A percentile compares a stretch with the other conserved stretches of the same genome.
Conservation (phyloP, 1,140 invertebrate species). For the Melitaea cinxia region DNA sequence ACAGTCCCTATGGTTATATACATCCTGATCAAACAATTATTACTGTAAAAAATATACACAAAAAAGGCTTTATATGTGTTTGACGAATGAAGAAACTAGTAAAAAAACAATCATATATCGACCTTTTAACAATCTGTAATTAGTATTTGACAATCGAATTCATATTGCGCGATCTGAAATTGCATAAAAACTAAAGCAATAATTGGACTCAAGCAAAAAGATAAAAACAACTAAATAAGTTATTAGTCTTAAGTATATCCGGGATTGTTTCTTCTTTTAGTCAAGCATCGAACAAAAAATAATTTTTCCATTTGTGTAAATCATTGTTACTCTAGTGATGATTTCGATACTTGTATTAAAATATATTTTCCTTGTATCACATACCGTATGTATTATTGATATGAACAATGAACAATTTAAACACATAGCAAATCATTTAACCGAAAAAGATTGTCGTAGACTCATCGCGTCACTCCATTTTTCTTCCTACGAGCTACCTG, state of each 20-base stretch:
- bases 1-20: no score
- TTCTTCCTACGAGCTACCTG: slow-evolving; percentile 77
- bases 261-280: neutral
- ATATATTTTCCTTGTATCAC: slow-evolving; percentile 8
- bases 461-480: slow-evolving; percentile 83
- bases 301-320: neutral
- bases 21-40: slow-evolving; percentile 27
- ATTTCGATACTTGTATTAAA: slow-evolving; percentile 3
- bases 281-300: neutral
- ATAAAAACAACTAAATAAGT: slow-evolving; percentile 9
- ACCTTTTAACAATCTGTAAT: slow-evolving; percentile 23
- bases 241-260: slow-evolving; percentile 2
- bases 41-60: neutral
- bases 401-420: slow-evolving; percentile 81
- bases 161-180: slow-evolving; percentile 10
- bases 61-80: slow-evolving; percentile 12
- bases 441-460: slow-evolving; percentile 80
- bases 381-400: slow-evolving; percentile 75
- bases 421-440: slow-evolving; percentile 82
- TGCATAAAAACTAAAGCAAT: slow-evolving; percentile 7
- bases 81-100: slow-evolving; percentile 8
- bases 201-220: slow-evolving; percentile 4
- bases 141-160: slow-evolving; percentile 26
- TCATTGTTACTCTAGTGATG: neutral
- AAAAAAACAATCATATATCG: slow-evolving; percentile 10